These are phyloP conservation scores for Acleris laterana DNA, from an alignment of 2,888 invertebrate species.

Conservation along the genomic window DNA sequence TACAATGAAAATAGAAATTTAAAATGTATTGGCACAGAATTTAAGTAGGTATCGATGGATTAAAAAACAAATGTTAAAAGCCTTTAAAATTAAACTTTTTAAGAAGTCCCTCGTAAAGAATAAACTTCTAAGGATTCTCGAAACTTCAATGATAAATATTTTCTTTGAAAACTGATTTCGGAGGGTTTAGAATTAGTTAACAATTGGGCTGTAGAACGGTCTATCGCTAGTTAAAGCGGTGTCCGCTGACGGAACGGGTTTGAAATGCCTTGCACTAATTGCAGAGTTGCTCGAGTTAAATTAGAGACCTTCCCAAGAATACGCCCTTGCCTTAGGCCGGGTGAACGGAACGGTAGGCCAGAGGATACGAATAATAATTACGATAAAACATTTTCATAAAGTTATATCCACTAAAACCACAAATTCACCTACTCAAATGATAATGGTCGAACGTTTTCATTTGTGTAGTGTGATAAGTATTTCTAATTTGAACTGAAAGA, in stretches of 20 bases:
- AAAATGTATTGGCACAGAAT: too few relatives aligned
- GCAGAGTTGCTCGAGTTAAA: constrained; percentile 33
- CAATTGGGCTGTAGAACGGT: constrained; percentile 25
- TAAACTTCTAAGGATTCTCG: constrained; percentile 18
- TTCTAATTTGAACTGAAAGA: too few relatives aligned
- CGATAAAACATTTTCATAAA: constrained; percentile 6
- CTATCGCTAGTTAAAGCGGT: constrained; percentile 37
- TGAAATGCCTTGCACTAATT: constrained; percentile 33
- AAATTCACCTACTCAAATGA: too few relatives aligned
- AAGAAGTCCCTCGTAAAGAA: constrained; percentile 7
- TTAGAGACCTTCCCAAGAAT: constrained; percentile 22
- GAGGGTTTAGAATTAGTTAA: constrained; percentile 37
- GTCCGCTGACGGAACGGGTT: constrained; percentile 27
- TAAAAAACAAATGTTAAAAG: too few relatives aligned
- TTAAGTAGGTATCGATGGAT: too few relatives aligned
- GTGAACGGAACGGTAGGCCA: constrained; percentile 5
- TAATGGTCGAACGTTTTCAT: too few relatives aligned
- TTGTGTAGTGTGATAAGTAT: too few relatives aligned
- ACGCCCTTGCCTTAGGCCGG: constrained; percentile 23
- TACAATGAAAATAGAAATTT: too few relatives aligned
- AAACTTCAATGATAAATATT: constrained; percentile 30
- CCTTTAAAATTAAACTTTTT: too few relatives aligned
- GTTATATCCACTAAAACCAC: neutral
- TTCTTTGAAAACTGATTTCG: constrained; percentile 48
- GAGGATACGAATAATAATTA: constrained; percentile 26